Evolutionary conservation across 2,888 invertebrate genomes (phyloP), one percentile per base, ranked within the genome.

Genomic region (Automeris io): DNA sequence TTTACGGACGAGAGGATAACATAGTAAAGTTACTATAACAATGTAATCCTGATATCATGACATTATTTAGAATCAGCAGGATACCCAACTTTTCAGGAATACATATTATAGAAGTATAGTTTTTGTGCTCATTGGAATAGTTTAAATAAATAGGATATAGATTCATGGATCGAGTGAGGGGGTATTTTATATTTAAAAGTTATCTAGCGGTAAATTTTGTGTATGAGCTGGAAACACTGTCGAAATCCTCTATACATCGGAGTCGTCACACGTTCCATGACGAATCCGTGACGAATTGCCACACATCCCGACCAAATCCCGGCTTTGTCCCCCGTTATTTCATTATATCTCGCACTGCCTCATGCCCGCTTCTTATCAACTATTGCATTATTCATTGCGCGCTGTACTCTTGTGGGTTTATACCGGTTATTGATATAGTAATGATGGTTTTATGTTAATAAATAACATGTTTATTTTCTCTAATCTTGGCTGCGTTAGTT

Each of bases 281-380:
- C 71, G 76, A 68, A 72, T 70, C 69, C 72, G 71, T 68, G 77
- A 79, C 82, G 81, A 77, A 83, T 82, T 68, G 67, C 61, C 65
- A 61, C 52, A 55, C 53, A 60, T 60, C 66, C 54, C 53, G 44
- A 46, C 54, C 54, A 61, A 69, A 70, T 65, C 69, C 66, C 48
- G 52, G 57, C 59, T 58, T 58, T 66, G 61, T 61, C 61, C 60
- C 57, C 58, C 46, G 37, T 61, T 65, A 66, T 69, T 70, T 75
- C 73, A 75, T 77, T 73, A 67, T 67, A 63, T 64, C 59, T 61
- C 54, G 60, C 54, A 57, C 59, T 60, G 54, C 45, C 39, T 49
- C 44, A 45, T 43, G 34, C 57, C 50, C 54, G 43, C 51, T 52
- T 44, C 46, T 47, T 25, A 49, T 53, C 42, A 46, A 40, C 46